These are phyloP conservation scores for Chaetodon trifascialis DNA, from an alignment of 2,113 vertebrate genomes.

Conservation along the genomic window DNA sequence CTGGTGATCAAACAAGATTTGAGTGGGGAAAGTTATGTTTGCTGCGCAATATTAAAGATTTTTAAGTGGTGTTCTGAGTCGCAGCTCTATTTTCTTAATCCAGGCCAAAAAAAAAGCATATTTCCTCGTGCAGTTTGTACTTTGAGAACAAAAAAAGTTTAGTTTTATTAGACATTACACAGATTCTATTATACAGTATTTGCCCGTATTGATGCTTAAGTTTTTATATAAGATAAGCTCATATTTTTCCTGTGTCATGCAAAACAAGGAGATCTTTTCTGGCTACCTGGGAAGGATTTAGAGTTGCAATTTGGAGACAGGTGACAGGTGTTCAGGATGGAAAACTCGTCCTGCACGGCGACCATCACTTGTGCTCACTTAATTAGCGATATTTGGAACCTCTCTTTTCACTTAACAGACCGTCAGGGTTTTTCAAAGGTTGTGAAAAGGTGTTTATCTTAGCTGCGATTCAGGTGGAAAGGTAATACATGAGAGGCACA, in stretches of 20 bases:
- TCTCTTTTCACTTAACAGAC: background rate
- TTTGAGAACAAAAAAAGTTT: background rate
- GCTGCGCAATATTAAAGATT: background rate
- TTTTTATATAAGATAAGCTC: background rate
- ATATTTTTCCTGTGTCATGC: background rate
- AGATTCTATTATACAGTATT: background rate
- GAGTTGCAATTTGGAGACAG: background rate
- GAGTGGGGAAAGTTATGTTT: too few relatives aligned
- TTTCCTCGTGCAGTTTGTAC: background rate
- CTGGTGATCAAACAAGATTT: background rate
- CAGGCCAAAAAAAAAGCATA: background rate
- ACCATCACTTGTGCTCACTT: background rate
- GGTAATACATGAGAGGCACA: slow-evolving; percentile 10
- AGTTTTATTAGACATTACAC: background rate
- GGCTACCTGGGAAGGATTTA: background rate
- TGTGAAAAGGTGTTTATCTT: background rate
- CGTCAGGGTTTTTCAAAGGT: background rate
- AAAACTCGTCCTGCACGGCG: background rate
- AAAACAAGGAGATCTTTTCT: background rate
- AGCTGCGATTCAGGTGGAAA: background rate
- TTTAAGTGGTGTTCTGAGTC: background rate
- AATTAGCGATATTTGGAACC: background rate
- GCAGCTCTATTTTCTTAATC: background rate
- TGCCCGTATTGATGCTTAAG: background rate
- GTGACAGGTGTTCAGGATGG: background rate